Conservation (phyloP, 2,797 vertebrate genomes). For the Austrolebias charrua region DNA sequence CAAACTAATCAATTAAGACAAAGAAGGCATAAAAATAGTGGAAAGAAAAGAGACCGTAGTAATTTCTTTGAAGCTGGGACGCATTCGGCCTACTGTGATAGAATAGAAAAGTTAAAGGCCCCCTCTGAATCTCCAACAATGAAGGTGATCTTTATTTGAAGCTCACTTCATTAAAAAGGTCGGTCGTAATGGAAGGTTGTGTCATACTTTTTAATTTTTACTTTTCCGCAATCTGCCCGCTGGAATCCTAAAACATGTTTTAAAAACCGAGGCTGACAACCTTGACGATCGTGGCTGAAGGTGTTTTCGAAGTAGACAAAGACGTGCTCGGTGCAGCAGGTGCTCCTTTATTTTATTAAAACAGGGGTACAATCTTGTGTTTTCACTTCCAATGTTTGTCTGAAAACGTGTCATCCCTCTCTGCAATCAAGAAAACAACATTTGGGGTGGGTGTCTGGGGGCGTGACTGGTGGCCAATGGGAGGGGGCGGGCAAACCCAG, state of each 20-base stretch:
- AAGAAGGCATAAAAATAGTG: constrained; percentile 22
- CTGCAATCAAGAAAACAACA: too few species aligned
- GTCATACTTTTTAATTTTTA: neutral
- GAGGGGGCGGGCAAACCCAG: too few species aligned
- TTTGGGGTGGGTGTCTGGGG: too few species aligned
- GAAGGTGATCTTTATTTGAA: neutral
- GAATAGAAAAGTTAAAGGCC: neutral
- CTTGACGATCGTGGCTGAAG: neutral
- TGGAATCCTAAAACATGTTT: neutral
- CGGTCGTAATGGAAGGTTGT: neutral
- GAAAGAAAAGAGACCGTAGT: constrained; percentile 6
- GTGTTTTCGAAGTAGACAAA: too few species aligned
- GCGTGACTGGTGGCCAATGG: too few species aligned
- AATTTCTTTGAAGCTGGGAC: constrained; percentile 14
- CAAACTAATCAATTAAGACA: constrained; percentile 38
- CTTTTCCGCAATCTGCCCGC: neutral
- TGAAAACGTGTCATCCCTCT: too few species aligned
- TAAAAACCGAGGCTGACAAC: neutral
- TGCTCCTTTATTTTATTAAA: too few species aligned
- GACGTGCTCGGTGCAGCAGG: too few species aligned
- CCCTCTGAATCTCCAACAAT: neutral
- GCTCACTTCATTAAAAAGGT: neutral
- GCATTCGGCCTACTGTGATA: neutral
- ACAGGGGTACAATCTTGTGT: too few species aligned
- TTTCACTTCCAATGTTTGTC: too few species aligned